phyloP scores from a whole-genome alignment of 2,113 vertebrate species.

The Pluvianellus socialis region DNA sequence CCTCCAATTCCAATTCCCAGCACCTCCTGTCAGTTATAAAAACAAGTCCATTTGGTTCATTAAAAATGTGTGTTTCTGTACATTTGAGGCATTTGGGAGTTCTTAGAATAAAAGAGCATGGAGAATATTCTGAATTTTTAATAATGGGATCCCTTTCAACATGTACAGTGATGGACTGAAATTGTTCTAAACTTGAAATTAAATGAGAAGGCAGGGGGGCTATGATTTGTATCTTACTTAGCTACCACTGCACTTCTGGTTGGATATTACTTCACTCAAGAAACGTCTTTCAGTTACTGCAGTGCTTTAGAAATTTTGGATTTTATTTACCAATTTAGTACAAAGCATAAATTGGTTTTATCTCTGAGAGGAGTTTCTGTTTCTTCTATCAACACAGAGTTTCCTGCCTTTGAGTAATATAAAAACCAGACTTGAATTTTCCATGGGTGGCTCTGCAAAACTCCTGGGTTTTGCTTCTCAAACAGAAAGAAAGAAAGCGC shows the following conservation, averaged over 20 bases:
- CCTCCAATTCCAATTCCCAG: constrained; percentile 40
- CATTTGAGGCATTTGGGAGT: constrained; percentile 56
- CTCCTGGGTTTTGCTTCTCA: background rate
- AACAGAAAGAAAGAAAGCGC: background rate
- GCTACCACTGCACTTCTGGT: background rate
- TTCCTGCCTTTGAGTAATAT: background rate
- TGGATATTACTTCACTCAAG: background rate
- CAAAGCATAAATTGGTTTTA: background rate
- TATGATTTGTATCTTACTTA: background rate
- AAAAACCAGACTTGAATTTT: constrained; percentile 17
- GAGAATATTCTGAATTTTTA: constrained; percentile 64
- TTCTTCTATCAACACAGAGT: background rate
- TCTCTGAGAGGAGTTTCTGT: background rate
- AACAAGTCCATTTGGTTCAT: constrained; percentile 70
- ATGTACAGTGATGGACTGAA: constrained; percentile 27
- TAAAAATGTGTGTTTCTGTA: constrained; percentile 71
- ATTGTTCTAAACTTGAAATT: constrained; percentile 37
- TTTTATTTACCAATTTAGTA: background rate
- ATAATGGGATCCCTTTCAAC: constrained; percentile 55
- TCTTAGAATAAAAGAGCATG: constrained; percentile 56
- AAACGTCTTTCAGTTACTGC: background rate
- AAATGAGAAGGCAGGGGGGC: background rate
- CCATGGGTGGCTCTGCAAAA: background rate
- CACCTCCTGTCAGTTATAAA: constrained; percentile 61
- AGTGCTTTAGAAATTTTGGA: background rate